Evolutionary conservation across 2,797 vertebrate genomes (phyloP).

Genomic region (Loriculus beryllinus): DNA sequence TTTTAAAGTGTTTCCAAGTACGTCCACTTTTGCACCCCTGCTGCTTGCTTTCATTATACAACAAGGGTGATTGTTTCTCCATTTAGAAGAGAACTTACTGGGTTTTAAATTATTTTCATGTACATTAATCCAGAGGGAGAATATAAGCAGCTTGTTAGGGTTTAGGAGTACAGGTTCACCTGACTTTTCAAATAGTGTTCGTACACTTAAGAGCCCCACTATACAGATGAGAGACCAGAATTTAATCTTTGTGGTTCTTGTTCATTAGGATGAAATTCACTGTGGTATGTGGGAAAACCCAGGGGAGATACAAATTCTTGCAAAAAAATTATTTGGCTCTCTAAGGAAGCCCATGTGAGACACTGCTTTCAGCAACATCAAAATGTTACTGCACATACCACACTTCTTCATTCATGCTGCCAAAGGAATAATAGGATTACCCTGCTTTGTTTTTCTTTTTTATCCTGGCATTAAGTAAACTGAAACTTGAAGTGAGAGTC

Average conservation of each 20-base stretch:
- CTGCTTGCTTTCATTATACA: neutral
- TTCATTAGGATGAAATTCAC: neutral
- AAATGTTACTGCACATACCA: conserved; percentile 14
- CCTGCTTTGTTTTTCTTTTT: conserved; percentile 51
- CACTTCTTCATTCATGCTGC: conserved; percentile 47
- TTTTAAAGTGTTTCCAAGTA: conserved; percentile 4
- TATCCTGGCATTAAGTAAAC: conserved; percentile 19
- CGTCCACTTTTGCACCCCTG: neutral
- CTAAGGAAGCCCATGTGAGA: neutral
- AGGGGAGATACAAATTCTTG: neutral
- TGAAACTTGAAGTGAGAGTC: conserved; percentile 44
- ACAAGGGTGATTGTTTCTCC: neutral
- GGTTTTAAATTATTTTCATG: conserved; percentile 13
- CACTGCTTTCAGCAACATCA: conserved; percentile 1
- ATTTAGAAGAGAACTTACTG: neutral
- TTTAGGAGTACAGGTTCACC: neutral
- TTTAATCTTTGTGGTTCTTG: neutral
- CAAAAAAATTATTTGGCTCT: neutral
- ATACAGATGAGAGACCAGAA: neutral
- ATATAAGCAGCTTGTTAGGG: neutral
- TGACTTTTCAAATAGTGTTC: neutral
- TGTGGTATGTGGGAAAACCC: neutral
- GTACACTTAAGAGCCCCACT: neutral
- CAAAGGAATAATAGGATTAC: conserved; percentile 63
- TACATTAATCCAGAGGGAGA: neutral